phyloP scores from a whole-genome alignment of 2,888 invertebrate species.

The Tromatobia lineatoria region DNA sequence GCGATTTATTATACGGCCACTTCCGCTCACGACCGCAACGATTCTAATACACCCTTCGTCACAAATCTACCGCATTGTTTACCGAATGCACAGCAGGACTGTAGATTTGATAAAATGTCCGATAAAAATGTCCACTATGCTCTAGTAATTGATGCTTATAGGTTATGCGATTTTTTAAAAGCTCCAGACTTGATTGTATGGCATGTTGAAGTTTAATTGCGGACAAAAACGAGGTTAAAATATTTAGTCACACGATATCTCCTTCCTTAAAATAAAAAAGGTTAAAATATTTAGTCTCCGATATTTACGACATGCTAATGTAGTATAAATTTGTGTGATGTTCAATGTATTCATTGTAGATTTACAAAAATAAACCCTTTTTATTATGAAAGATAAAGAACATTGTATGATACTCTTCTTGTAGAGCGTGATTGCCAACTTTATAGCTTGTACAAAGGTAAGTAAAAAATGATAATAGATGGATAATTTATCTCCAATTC shows the following conservation, averaged over 20 bases:
- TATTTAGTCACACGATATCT: background rate
- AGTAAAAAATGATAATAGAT: constrained; percentile 24
- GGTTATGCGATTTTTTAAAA: background rate
- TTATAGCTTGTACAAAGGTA: background rate
- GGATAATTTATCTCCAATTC: constrained; percentile 40
- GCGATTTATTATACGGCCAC: constrained; percentile 62
- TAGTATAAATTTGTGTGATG: too few species aligned
- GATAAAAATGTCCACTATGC: constrained; percentile 17
- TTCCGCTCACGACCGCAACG: constrained; percentile 49
- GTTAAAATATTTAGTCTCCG: too few species aligned
- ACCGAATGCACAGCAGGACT: constrained; percentile 18
- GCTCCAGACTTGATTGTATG: background rate
- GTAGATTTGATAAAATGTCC: background rate
- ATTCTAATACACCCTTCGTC: constrained; percentile 46
- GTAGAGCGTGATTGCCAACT: background rate
- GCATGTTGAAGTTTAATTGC: background rate
- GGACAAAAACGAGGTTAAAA: background rate
- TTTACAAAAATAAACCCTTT: too few species aligned
- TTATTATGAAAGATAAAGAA: too few species aligned
- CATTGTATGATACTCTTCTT: too few species aligned
- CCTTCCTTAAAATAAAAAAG: too few species aligned
- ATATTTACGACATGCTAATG: too few species aligned
- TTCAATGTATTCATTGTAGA: too few species aligned
- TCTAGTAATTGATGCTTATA: constrained; percentile 27
- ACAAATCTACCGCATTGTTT: constrained; percentile 43